Percentiles rank a stretch among this genome's conserved stretches.
Conservation (phyloP, 2,888 invertebrate genomes). For the Athrips mouffetella region DNA sequence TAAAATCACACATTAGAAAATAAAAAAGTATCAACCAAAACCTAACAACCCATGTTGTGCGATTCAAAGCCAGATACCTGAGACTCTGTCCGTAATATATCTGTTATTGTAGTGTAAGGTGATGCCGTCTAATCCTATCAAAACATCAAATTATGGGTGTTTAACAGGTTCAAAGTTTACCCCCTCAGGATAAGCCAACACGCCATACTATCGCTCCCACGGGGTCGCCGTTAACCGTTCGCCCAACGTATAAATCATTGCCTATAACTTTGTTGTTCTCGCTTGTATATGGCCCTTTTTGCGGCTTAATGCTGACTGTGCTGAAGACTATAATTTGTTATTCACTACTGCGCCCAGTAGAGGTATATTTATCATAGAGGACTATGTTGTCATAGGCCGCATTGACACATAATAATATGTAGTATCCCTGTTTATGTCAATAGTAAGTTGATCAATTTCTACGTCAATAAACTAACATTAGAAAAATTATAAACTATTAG, state of each 20-base stretch:
- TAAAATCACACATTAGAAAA: too few relatives aligned
- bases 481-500: too few relatives aligned
- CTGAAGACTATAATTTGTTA: not conserved
- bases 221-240: conserved; percentile 46
- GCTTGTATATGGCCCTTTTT: conserved; percentile 36
- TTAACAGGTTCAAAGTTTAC: conserved; percentile 6
- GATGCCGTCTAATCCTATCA: conserved; percentile 1
- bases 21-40: too few relatives aligned
- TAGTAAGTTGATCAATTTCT: too few relatives aligned
- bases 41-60: too few relatives aligned
- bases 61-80: too few relatives aligned
- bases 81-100: too few relatives aligned
- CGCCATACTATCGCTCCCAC: conserved; percentile 48
- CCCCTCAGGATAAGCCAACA: conserved; percentile 46
- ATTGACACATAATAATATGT: too few relatives aligned
- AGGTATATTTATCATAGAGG: too few relatives aligned
- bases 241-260: conserved; percentile 58
- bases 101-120: not conserved
- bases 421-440: too few relatives aligned
- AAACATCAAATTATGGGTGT: conserved; percentile 1
- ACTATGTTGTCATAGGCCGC: too few relatives aligned
- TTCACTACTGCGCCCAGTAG: not conserved
- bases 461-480: too few relatives aligned
- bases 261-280: conserved; percentile 55
- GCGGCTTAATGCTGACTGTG: conserved; percentile 30